These are phyloP conservation scores for Tachina fera DNA, from an alignment of 2,888 invertebrate species.

Conservation along the genomic window DNA sequence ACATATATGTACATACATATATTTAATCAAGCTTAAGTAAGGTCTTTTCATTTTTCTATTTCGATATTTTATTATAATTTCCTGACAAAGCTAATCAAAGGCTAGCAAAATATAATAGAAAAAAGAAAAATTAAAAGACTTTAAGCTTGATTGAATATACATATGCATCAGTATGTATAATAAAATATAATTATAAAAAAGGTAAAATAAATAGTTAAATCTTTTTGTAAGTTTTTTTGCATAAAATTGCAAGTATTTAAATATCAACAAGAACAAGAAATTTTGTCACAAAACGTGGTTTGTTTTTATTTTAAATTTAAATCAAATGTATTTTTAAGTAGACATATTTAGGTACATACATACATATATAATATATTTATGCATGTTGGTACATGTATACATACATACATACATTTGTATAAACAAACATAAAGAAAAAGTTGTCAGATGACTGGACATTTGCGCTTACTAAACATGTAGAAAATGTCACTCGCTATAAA, in stretches of 20 bases:
- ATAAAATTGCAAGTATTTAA: background rate
- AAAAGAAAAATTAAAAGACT: no score
- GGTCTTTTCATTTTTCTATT: no score
- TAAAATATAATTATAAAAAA: no score
- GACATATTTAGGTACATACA: background rate
- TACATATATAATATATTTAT: background rate
- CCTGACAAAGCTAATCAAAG: no score
- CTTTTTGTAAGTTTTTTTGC: no score
- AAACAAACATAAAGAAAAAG: slow-evolving; percentile 2
- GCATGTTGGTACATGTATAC: background rate
- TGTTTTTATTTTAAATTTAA: background rate
- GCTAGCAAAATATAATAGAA: no score
- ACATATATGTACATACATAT: no score
- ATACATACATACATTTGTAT: background rate
- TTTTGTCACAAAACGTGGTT: background rate
- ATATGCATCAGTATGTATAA: no score
- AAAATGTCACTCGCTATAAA: slow-evolving; percentile 73
- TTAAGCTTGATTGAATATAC: no score
- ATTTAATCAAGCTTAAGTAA: no score
- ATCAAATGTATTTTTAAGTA: background rate
- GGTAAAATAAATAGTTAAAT: no score
- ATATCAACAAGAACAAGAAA: background rate
- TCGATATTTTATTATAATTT: no score
- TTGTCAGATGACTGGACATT: slow-evolving; percentile 69
- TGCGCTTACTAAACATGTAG: slow-evolving; percentile 52